phyloP scores from a whole-genome alignment of 2,113 vertebrate genomes.

The Muntiacus muntjak region DNA sequence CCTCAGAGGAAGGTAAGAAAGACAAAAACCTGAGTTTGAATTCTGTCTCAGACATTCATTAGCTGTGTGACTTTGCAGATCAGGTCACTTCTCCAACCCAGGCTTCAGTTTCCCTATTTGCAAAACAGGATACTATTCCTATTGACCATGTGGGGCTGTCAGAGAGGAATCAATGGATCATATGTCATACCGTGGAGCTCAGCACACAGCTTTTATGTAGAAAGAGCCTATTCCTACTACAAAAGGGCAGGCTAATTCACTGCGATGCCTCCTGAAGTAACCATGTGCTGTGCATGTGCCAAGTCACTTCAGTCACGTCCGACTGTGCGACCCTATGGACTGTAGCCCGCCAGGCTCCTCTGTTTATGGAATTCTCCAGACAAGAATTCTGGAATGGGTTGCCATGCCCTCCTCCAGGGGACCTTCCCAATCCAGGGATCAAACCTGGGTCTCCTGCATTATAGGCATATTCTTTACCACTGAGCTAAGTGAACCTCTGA shows the following conservation, averaged over 20 bases:
- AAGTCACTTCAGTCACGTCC: background rate
- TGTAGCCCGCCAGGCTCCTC: background rate
- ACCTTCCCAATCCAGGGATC: background rate
- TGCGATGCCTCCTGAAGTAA: background rate
- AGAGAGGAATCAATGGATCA: background rate
- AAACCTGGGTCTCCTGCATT: background rate
- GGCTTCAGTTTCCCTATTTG: background rate
- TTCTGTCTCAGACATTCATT: background rate
- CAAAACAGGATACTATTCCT: background rate
- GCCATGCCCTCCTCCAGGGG: background rate
- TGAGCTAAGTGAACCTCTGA: background rate
- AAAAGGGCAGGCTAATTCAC: background rate
- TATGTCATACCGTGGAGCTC: background rate
- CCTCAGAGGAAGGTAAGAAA: background rate
- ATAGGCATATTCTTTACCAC: background rate
- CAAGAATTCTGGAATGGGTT: background rate
- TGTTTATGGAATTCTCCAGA: background rate
- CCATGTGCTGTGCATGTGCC: background rate
- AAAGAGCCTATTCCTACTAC: background rate
- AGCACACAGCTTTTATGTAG: background rate
- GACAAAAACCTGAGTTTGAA: constrained; percentile 19
- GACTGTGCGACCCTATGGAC: background rate
- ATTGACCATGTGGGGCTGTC: background rate
- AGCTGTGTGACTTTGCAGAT: background rate
- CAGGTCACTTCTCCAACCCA: background rate